phyloP scores from a whole-genome alignment of 2,113 vertebrate genomes.

The Gracilinanus agilis region DNA sequence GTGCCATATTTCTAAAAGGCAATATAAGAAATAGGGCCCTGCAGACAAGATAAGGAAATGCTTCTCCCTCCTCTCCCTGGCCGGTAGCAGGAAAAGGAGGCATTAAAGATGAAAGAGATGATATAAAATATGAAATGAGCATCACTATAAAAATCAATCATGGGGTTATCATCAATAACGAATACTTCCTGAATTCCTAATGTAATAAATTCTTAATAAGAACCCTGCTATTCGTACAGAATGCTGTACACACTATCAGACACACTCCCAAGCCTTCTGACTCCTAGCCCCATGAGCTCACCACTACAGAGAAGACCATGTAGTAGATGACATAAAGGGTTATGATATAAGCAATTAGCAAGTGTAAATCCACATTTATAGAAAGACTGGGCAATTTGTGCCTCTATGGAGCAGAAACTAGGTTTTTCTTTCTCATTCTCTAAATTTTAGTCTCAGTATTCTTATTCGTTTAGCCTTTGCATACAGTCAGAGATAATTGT shows the following conservation, averaged over 20 bases:
- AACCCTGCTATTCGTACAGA: not conserved
- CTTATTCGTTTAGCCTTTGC: slow-evolving; percentile 10
- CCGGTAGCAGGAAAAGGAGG: not conserved
- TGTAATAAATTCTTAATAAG: not conserved
- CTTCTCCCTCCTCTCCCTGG: not conserved
- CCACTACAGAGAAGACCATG: not conserved
- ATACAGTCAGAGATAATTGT: slow-evolving; percentile 13
- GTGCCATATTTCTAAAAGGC: not conserved
- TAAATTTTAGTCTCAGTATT: not conserved
- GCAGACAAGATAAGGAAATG: not conserved
- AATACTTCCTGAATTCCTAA: not conserved
- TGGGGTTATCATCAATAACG: not conserved
- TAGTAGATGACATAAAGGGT: not conserved
- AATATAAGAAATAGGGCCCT: not conserved
- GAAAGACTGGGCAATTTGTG: not conserved
- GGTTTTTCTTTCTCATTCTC: not conserved
- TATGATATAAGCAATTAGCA: not conserved
- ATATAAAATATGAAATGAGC: not conserved
- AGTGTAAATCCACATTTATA: not conserved
- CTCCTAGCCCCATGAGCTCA: not conserved
- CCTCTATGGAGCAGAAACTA: not conserved
- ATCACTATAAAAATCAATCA: not conserved
- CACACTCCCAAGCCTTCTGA: not conserved
- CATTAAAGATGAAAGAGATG: not conserved
- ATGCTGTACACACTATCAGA: not conserved